Base-by-base conservation (phyloP, 2,888 invertebrate species). In the Melanostoma scalare region DNA sequence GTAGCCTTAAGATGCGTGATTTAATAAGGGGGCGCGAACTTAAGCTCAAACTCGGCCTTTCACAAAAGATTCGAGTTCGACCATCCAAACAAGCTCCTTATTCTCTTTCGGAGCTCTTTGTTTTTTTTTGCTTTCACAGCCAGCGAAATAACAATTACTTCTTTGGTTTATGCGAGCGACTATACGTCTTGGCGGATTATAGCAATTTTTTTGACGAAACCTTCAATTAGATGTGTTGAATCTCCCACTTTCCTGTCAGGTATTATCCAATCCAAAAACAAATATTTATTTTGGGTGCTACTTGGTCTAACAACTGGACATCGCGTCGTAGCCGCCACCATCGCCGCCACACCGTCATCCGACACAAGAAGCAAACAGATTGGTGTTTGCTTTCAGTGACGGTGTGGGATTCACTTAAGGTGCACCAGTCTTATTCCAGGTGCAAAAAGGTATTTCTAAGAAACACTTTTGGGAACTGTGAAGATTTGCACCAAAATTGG, bases 201-300 rank as follows among this genome's bases (percentile, higher is more conserved):
- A 79, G 79, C 74, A 79, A 84, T 63, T 10, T 79, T 67, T 79
- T 53, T 42, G 74, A 44, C 9, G 74, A 69, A 78, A 79, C 84
- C 84, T 74, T 55, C 84, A 84, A 84, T 84, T 84, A 79, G 79
- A 84, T 79, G 84, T 84, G 84, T 84, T 84, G 84, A 79, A 84
- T 84, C 79, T 79, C 60, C 84, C 84, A 84, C 84, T 79, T 84
- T 74, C 65, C 40, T 68, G 74, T 65, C 68, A 48, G 73, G 73
- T 48, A 73, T 78, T 82, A 77, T 79, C 74, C 79, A 60, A 71
- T 75, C 61, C 50, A 44, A 84, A 84, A 84, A 79, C 84, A 84
- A 84, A 84, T 84, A 84, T 84, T 84, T 84, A 75, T 56, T 84
- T 79, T 84, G 53, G 79, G 69, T 71, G 75, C 71, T 71, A 71